Evolutionary conservation across 53 echinoderm and acorn worm species (phyloP).

Genomic region (Paracentrotus lividus): DNA sequence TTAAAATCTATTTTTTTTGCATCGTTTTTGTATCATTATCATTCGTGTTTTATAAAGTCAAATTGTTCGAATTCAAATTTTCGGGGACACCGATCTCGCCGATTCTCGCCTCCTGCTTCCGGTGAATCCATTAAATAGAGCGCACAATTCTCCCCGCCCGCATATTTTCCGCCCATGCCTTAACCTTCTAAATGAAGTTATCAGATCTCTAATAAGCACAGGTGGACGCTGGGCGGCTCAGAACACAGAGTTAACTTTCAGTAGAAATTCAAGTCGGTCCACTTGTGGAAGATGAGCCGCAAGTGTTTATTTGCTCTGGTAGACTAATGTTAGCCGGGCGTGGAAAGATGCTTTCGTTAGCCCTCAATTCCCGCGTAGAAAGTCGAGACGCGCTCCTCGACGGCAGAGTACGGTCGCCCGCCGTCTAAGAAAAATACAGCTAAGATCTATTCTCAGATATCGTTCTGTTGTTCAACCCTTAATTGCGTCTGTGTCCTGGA

Average conservation of each 20-base stretch:
- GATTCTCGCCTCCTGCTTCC: too few species aligned
- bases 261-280: constrained; percentile 35
- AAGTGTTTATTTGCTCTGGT: constrained; percentile 50
- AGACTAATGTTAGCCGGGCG: constrained; percentile 54
- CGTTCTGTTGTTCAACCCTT: neutral
- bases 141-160: neutral
- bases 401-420: neutral
- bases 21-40: too few species aligned
- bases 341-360: constrained; percentile 49
- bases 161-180: neutral
- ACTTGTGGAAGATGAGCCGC: constrained; percentile 21
- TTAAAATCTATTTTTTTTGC: too few species aligned
- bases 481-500: constrained; percentile 29
- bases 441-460: constrained; percentile 38
- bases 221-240: neutral
- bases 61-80: too few species aligned
- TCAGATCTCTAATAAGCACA: neutral
- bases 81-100: too few species aligned
- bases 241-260: neutral
- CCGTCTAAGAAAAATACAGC: constrained; percentile 27
- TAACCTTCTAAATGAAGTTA: neutral
- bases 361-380: constrained; percentile 25
- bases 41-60: too few species aligned
- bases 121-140: too few species aligned
- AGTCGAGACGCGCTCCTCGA: constrained; percentile 40